Conservation (phyloP, 2,888 invertebrate species). For the Pardosa pseudoannulata region DNA sequence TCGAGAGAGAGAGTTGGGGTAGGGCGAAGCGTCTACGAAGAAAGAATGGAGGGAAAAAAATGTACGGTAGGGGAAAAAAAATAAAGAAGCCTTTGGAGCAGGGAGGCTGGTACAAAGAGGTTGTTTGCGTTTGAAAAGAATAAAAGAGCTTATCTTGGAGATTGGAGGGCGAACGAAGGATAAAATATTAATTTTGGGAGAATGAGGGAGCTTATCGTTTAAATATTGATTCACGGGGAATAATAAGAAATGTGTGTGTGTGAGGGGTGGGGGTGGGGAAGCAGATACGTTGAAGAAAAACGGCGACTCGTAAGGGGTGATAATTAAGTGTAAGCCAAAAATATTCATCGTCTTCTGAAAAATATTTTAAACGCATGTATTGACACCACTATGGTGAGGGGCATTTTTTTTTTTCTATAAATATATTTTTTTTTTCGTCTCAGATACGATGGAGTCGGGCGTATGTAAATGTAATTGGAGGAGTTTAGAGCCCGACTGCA, state of each 20-base stretch:
- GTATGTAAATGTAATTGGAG: conserved; percentile 25
- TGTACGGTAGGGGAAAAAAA: conserved; percentile 9
- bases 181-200: conserved; percentile 72
- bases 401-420: neutral
- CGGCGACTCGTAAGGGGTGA: conserved; percentile 47
- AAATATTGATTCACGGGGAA: conserved; percentile 65
- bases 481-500: neutral
- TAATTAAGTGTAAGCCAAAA: conserved; percentile 70
- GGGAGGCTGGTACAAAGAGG: conserved; percentile 63
- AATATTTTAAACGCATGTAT: conserved; percentile 65
- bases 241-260: neutral
- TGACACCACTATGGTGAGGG: conserved; percentile 39
- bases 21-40: conserved; percentile 27
- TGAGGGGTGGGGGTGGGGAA: no score
- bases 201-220: conserved; percentile 71
- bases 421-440: neutral
- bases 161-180: conserved; percentile 70
- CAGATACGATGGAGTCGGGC: neutral
- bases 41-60: conserved; percentile 23
- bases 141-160: conserved; percentile 70
- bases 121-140: conserved; percentile 71
- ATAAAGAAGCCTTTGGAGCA: conserved; percentile 24
- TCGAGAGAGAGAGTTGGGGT: conserved; percentile 38
- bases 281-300: conserved; percentile 13
- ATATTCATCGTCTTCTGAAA: conserved; percentile 62